Evolutionary conservation across 2,888 invertebrate genomes (phyloP).

Genomic region (Colostygia pectinataria): DNA sequence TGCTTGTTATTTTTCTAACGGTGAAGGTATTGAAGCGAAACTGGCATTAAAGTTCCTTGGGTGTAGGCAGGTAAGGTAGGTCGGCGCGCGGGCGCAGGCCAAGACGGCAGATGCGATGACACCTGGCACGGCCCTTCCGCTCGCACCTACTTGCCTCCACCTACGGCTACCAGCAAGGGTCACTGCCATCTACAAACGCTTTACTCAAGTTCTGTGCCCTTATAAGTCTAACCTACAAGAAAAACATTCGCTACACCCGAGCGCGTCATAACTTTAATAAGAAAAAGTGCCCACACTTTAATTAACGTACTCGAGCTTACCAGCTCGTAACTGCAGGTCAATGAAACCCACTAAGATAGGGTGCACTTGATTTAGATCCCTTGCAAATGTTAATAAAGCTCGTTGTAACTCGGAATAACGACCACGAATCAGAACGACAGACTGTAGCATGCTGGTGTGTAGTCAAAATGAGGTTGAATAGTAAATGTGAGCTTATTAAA

Average conservation of each 20-base stretch:
- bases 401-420: conserved; percentile 22
- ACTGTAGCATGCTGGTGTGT: conserved; percentile 17
- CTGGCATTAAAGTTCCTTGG: conserved; percentile 56
- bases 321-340: conserved; percentile 52
- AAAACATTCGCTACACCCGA: conserved; percentile 74
- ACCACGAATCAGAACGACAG: conserved; percentile 24
- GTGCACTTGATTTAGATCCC: conserved; percentile 44
- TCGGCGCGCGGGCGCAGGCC: conserved; percentile 45
- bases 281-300: conserved; percentile 57
- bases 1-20: conserved; percentile 48
- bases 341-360: conserved; percentile 49
- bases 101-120: conserved; percentile 79
- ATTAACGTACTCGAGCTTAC: conserved; percentile 50
- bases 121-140: conserved; percentile 81
- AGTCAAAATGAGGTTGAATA: conserved; percentile 37
- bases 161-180: conserved; percentile 19
- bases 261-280: conserved; percentile 62
- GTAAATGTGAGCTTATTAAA: conserved; percentile 54
- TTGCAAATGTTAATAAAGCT: conserved; percentile 43
- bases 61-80: conserved; percentile 50
- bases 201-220: conserved; percentile 57
- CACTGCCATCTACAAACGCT: conserved; percentile 67
- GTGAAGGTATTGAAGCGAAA: conserved; percentile 63
- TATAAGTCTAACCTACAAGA: conserved; percentile 51
- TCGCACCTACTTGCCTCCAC: conserved; percentile 43